Evolutionary conservation across 2,113 vertebrate genomes (phyloP).

Genomic region (Uria lomvia): DNA sequence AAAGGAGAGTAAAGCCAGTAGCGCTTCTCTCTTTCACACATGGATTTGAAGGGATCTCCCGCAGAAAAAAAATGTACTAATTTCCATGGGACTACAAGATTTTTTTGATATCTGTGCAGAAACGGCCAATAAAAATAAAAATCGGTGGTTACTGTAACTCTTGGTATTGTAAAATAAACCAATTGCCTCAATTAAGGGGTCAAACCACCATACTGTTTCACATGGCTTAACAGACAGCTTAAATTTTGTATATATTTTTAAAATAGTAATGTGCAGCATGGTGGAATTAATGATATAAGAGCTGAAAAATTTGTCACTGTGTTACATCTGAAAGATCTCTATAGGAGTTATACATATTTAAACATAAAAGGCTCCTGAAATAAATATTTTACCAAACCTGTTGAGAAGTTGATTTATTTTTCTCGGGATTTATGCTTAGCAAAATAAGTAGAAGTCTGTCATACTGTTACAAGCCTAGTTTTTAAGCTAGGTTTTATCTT

Average conservation of each 20-base stretch:
- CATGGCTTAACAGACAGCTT: not conserved
- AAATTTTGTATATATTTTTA: not conserved
- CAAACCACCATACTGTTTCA: not conserved
- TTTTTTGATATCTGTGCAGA: not conserved
- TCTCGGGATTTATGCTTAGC: not conserved
- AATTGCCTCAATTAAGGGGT: not conserved
- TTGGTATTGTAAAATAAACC: not conserved
- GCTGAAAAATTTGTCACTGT: not conserved
- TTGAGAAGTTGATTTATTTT: slow-evolving; percentile 10
- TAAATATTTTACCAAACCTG: slow-evolving; percentile 11
- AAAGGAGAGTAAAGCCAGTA: not conserved
- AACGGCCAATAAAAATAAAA: not conserved
- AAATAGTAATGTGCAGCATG: not conserved
- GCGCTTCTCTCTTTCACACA: not conserved
- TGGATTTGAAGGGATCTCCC: not conserved
- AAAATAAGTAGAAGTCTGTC: slow-evolving; percentile 1
- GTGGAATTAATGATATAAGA: not conserved
- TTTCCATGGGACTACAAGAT: not conserved
- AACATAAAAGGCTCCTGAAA: slow-evolving; percentile 31
- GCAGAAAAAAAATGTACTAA: not conserved
- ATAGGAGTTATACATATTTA: slow-evolving; percentile 18
- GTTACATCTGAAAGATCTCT: not conserved
- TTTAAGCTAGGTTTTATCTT: not conserved
- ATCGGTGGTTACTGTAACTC: not conserved
- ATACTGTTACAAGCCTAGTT: not conserved